Percentiles rank a stretch among this genome's conserved stretches.
Conservation (phyloP, 1,140 invertebrate species). For the Papilio dardanus region DNA sequence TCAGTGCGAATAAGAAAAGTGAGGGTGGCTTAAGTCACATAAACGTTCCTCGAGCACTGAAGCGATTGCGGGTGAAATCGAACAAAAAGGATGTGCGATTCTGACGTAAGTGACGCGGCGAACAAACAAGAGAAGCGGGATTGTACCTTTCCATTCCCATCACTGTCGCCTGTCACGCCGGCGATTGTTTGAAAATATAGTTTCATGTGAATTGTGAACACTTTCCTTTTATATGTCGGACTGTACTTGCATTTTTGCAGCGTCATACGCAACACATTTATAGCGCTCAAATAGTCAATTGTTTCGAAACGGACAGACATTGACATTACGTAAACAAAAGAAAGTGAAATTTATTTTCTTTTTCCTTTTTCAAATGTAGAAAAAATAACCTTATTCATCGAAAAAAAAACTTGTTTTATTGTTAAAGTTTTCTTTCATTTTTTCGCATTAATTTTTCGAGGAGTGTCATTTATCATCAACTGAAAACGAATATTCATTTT, state of each 20-base stretch:
- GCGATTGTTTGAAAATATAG: slow-evolving; percentile 43
- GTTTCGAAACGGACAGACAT: background rate
- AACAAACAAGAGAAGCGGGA: slow-evolving; percentile 45
- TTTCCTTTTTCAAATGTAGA: slow-evolving; percentile 2
- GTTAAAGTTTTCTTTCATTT: slow-evolving; percentile 21
- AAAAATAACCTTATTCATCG: background rate
- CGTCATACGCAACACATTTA: background rate
- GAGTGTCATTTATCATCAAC: slow-evolving; percentile 30
- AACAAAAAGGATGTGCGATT: slow-evolving; percentile 51
- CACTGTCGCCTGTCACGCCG: slow-evolving; percentile 51
- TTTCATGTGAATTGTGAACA: slow-evolving; percentile 19
- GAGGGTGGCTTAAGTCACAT: slow-evolving; percentile 46
- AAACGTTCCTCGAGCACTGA: slow-evolving; percentile 41
- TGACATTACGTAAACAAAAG: background rate
- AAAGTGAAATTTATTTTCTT: background rate
- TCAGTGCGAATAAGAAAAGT: slow-evolving; percentile 46
- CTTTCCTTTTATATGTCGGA: slow-evolving; percentile 24
- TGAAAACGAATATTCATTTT: slow-evolving; percentile 35
- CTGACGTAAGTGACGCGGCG: slow-evolving; percentile 49
- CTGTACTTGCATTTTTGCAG: slow-evolving; percentile 15
- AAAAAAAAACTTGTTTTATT: slow-evolving; percentile 21
- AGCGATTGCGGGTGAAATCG: slow-evolving; percentile 44
- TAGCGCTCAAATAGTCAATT: background rate
- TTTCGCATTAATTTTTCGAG: slow-evolving; percentile 25
- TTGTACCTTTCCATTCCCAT: slow-evolving; percentile 42